Evolutionary conservation across 2,113 vertebrate genomes (phyloP).

Genomic region (Corapipo altera): DNA sequence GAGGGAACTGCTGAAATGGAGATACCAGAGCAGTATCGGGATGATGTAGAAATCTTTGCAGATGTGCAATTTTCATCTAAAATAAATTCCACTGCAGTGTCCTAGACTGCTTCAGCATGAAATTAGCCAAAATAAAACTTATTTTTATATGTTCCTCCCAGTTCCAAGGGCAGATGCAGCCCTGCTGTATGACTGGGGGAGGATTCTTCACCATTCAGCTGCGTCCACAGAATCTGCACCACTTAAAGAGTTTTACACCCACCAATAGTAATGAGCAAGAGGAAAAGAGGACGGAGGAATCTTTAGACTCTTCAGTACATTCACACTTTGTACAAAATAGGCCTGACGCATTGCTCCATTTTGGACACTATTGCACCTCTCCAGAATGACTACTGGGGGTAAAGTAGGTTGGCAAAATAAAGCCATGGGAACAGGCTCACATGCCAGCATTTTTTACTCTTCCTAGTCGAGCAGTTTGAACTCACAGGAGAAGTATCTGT

Average conservation of each 20-base stretch:
- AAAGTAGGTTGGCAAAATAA: background rate
- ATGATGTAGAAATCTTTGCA: background rate
- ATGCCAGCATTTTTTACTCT: background rate
- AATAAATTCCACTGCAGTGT: conserved; percentile 6
- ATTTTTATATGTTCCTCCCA: background rate
- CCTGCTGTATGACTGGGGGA: background rate
- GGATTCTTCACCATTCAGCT: background rate
- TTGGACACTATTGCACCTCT: background rate
- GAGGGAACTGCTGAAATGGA: conserved; percentile 23
- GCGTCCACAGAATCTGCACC: background rate
- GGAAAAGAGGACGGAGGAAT: background rate
- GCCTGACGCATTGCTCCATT: background rate
- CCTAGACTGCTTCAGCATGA: background rate
- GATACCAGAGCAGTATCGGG: background rate
- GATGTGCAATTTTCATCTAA: conserved; percentile 35
- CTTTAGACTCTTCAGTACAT: background rate
- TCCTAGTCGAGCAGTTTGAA: background rate
- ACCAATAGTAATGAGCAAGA: background rate
- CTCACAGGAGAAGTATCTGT: background rate
- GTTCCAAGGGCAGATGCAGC: background rate
- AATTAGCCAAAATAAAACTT: background rate
- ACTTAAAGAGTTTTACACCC: background rate
- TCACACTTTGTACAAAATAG: background rate
- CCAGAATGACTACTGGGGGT: background rate
- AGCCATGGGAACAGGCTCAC: background rate